These are phyloP conservation scores for Metopolophium dirhodum DNA, from an alignment of 1,140 invertebrate species.

Conservation along the genomic window DNA sequence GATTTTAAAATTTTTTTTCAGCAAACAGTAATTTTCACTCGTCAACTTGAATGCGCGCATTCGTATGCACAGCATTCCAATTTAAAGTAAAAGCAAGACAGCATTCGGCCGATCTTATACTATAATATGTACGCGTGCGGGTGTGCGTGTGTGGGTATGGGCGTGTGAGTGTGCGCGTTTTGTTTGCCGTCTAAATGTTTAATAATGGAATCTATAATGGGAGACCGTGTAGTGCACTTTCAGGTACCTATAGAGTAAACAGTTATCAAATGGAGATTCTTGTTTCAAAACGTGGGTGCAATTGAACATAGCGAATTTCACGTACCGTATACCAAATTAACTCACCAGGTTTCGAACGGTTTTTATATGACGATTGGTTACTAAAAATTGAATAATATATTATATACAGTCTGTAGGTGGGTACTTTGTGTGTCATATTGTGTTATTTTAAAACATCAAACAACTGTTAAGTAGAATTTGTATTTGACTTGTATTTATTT, in stretches of 20 bases:
- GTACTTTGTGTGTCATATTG: too few species aligned
- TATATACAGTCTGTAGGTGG: too few species aligned
- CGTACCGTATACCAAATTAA: neutral
- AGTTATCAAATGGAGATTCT: neutral
- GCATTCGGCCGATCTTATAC: neutral
- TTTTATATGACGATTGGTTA: neutral
- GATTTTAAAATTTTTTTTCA: slow-evolving; percentile 37
- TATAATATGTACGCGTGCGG: too few species aligned
- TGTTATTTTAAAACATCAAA: too few species aligned
- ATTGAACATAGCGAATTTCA: neutral
- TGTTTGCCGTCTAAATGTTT: slow-evolving; percentile 24
- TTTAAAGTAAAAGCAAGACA: neutral
- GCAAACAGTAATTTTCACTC: slow-evolving; percentile 3
- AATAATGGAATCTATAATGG: slow-evolving; percentile 22
- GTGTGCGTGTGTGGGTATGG: too few species aligned
- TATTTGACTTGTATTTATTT: too few species aligned
- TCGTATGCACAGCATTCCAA: neutral
- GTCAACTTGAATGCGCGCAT: neutral
- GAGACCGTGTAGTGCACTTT: neutral
- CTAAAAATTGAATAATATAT: neutral
- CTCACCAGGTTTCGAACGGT: neutral
- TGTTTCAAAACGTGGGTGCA: neutral
- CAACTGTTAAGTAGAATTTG: too few species aligned
- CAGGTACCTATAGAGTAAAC: neutral
- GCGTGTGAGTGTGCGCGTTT: neutral